These are phyloP conservation scores for Cochlearius cochlearius DNA, from an alignment of 2,113 vertebrate species.

Conservation along the genomic window DNA sequence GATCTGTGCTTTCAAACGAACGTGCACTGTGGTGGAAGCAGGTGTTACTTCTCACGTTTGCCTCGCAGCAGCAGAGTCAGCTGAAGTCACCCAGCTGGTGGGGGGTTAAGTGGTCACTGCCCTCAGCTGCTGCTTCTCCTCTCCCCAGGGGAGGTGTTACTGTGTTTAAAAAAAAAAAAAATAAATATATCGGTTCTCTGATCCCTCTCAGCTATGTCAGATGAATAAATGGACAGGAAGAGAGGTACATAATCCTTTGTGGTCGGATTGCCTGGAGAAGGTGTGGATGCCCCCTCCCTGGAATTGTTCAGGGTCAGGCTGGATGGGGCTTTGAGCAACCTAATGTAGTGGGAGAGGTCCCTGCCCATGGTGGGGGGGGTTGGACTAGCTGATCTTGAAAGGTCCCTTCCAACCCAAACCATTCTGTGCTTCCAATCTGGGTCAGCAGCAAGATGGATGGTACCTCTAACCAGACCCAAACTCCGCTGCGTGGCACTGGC, in stretches of 20 bases:
- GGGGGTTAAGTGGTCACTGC: background rate
- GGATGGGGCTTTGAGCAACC: background rate
- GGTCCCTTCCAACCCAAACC: background rate
- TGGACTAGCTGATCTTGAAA: background rate
- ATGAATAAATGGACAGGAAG: background rate
- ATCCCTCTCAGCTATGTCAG: background rate
- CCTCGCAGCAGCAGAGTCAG: background rate
- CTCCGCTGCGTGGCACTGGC: rapidly evolving
- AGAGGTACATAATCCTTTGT: rapidly evolving
- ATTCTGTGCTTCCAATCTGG: background rate
- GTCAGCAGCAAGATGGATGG: background rate
- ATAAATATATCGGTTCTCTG: background rate
- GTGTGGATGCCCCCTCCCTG: background rate
- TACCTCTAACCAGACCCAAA: background rate
- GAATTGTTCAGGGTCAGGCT: background rate
- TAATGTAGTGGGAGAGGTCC: background rate
- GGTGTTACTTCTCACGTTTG: background rate
- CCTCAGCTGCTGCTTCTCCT: background rate
- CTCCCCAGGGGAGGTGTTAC: background rate
- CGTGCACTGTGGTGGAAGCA: background rate
- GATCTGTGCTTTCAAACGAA: background rate
- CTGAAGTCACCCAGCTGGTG: background rate
- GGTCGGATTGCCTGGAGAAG: background rate
- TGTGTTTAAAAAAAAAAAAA: background rate
- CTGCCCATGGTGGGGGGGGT: rapidly evolving